Base-by-base conservation (phyloP, 2,113 vertebrate species). In the Ceyx cyanopectus region DNA sequence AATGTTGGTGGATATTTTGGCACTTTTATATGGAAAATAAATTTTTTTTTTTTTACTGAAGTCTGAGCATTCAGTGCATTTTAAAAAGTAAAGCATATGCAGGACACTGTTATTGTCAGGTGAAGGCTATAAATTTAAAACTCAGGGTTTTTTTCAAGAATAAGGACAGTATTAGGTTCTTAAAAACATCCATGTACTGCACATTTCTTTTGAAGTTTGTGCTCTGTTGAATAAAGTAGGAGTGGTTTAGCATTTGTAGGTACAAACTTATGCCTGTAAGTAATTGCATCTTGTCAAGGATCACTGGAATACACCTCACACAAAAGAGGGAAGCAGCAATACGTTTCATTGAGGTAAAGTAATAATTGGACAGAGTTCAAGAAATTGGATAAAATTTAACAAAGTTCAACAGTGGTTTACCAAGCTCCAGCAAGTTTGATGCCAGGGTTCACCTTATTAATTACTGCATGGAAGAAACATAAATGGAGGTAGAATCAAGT, bases 21-120 rank as follows among this genome's bases (percentile, higher is more conserved):
- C 98, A 98, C 98, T 98, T 98, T 98, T 98, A 97, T 98, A 98
- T 98, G 96, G 95, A 97, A 98, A 98, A 98, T 98, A 98, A 98
- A 97, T 94, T 97, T 94, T 97, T 98, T 98, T 98, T 97, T 97
- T 97, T 98, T 97, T 97, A 97, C 95, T 88, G 92, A 97, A 96
- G 92, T 92, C 87, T 96, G 78, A 93, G 94, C 92, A 93, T 94
- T 96, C 91, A 83, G n/a, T 95, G 93, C 80, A 82, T 97, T 97
- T 95, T 79, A 78, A 82, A 88, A 81, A 93, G 72, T 48, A 84
- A 67, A 85, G 76, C 22, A 4, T 77, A n/a, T 82, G 81, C 77
- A 91, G 79, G 65, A 56, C 1, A 5, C 67, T 91, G 57, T 53
- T 89, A 50, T 26, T 82, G 43, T 83, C 78, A 91, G 29, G 34